These are phyloP conservation scores for Anabacerthia variegaticeps DNA, from an alignment of 2,797 vertebrate genomes.

Conservation along the genomic window DNA sequence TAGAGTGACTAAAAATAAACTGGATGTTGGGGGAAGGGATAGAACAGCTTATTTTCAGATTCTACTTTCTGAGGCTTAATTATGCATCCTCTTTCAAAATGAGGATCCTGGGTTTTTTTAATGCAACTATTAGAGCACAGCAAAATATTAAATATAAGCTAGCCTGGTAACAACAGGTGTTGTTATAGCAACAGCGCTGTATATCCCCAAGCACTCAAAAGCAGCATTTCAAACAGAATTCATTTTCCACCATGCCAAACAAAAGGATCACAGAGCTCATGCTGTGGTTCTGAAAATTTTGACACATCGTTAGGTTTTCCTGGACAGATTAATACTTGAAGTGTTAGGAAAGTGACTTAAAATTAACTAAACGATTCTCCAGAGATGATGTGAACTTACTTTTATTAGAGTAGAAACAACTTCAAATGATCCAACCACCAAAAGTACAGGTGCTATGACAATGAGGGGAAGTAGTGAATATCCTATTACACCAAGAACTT, in stretches of 20 bases:
- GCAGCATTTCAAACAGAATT: not conserved
- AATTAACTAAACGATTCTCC: not conserved
- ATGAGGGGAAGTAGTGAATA: slow-evolving; percentile 98
- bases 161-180: not conserved
- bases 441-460: slow-evolving; percentile 91
- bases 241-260: not conserved
- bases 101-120: not conserved
- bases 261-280: not conserved
- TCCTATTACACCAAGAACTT: slow-evolving; percentile 97
- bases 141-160: not conserved
- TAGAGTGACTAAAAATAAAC: slow-evolving; percentile 38
- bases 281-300: not conserved
- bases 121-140: not conserved
- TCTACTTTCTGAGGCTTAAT: not conserved
- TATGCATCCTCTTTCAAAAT: not conserved
- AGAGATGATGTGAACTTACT: slow-evolving; percentile 77
- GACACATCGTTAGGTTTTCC: not conserved
- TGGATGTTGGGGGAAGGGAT: not conserved
- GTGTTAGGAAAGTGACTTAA: not conserved
- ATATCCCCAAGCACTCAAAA: not conserved
- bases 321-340: not conserved
- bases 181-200: not conserved
- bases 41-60: not conserved
- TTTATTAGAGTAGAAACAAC: slow-evolving; percentile 92
- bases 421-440: slow-evolving; percentile 92